Base-by-base conservation (phyloP, 1,140 invertebrate species). In the Chymomyza costata region DNA sequence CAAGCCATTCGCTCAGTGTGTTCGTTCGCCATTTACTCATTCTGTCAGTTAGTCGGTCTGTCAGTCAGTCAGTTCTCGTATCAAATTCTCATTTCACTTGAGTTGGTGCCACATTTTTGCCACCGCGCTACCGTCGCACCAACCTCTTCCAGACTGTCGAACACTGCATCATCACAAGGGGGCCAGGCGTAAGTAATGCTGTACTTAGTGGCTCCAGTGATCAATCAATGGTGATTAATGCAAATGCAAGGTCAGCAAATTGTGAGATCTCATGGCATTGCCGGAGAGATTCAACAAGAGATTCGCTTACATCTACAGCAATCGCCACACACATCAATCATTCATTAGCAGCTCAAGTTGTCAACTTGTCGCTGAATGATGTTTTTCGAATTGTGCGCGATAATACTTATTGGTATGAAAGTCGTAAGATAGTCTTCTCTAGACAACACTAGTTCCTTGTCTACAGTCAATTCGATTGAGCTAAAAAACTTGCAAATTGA, bases 151-250 rank as follows among this genome's bases (percentile, higher is more conserved):
- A 16, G 32, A 35, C 44, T 43, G 45, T 50, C 51, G 57, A 50
- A 56, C 45, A 40, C 14, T 56, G 28, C 6, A 10, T n/a, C n/a
- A n/a, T n/a, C n/a, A n/a, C n/a, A n/a, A n/a, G n/a, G n/a, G n/a
- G n/a, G n/a, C n/a, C n/a, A n/a, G n/a, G n/a, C n/a, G n/a, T n/a
- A n/a, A n/a, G n/a, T n/a, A n/a, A n/a, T n/a, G n/a, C 39, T 41
- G 73, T 67, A 80, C 73, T 73, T 61, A 80, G 63, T 54, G 39
- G 38, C 58, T 68, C 40, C 54, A 56, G 60, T 71, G 73, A 80
- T 80, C 73, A 80, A 80, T 80, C 73, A 80, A 80, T 80, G 73
- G 65, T 80, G 73, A 80, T 80, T 80, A 80, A 80, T 80, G 73
- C 73, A 80, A 80, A 68, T 73, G 56, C 73, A 73, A 80, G 67